Base-by-base conservation (phyloP, 2,888 invertebrate species). In the Microctonus aethiopoides region DNA sequence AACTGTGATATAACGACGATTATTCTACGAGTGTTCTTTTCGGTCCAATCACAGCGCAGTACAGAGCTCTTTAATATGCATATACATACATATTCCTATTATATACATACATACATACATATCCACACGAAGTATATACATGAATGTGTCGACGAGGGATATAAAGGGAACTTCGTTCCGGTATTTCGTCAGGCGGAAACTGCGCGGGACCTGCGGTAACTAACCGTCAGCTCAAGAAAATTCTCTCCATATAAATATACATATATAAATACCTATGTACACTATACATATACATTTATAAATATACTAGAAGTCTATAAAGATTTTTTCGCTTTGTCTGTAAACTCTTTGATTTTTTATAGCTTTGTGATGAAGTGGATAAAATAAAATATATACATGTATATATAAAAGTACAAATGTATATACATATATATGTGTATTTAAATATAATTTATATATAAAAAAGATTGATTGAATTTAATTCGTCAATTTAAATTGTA, bases 161-260 rank as follows among this genome's bases (percentile, higher is more conserved):
- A 62, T 54, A 65, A 71, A 75, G 67, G 62, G 72, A 71, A 77
- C 62, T 73, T 77, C 76, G 75, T 77, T 77, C 75, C 75, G 72
- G 72, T 67, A 4, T 36, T 74, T 72, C 72, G 74, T 77, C 77
- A 79, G 76, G 80, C 77, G 78, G 76, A 81, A 79, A 79, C 74
- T 74, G 75, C 24, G 54, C 26, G 26, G 13, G 54, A 54, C 24
- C n/a, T 1, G 71, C 76, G 72, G 77, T 79, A 76, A 80, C 76
- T 76, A 80, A 81, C 74, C 76, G 73, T 77, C 72, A 75, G 56
- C 57, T 62, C 72, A 68, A 67, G 68, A 74, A 79, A 78, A 76
- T 74, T 46, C 20, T n/a, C 39, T 70, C 29, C 34, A 29, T 29
- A 29, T 29, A 29, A 3, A 29, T 29, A 7, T 67, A 52, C 24